Conservation (phyloP, 2,888 invertebrate species). For the Spisula solida region DNA sequence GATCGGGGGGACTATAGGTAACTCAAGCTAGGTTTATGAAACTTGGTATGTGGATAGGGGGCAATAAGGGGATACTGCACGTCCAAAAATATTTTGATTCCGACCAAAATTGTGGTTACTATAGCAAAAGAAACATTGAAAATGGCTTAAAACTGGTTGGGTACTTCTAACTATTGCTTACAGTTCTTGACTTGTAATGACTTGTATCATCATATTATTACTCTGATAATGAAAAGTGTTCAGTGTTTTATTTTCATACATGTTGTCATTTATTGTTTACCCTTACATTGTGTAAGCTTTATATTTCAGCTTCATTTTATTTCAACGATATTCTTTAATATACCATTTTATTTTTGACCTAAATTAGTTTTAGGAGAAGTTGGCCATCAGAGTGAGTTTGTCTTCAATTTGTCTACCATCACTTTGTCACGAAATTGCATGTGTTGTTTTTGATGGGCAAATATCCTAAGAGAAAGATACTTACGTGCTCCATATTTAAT, state of each 20-base stretch:
- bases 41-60: no score
- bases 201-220: no score
- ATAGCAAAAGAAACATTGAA: no score
- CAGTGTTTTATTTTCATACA: background rate
- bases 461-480: background rate
- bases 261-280: background rate
- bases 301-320: conserved; percentile 11
- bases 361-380: conserved; percentile 57
- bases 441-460: conserved; percentile 36
- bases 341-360: conserved; percentile 25
- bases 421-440: conserved; percentile 41
- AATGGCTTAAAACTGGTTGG: no score
- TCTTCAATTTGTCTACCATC: conserved; percentile 43
- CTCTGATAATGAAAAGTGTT: no score
- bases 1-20: no score
- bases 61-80: no score
- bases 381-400: conserved; percentile 48
- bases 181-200: no score
- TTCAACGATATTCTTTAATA: conserved; percentile 17
- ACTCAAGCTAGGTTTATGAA: no score
- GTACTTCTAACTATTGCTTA: no score
- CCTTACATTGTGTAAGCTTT: background rate
- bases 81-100: no score
- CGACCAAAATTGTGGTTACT: no score
- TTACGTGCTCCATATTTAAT: background rate